A percentile compares a stretch with the other conserved stretches of the same genome.
phyloP scores from a whole-genome alignment of 2,888 invertebrate genomes.

The Hemaris fuciformis region DNA sequence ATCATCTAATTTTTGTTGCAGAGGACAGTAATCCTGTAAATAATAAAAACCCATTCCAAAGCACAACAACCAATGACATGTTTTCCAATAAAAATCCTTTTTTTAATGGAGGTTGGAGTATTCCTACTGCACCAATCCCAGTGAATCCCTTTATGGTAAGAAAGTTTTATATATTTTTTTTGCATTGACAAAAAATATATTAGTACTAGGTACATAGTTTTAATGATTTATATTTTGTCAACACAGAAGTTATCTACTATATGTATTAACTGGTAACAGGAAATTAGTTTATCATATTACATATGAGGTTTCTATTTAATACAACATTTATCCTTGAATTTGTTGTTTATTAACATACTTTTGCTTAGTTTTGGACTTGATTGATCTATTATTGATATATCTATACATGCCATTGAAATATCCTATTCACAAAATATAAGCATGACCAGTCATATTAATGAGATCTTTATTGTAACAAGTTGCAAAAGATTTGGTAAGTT shows the following conservation, averaged over 20 bases:
- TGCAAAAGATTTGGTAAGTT: background rate
- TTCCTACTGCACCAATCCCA: conserved; percentile 49
- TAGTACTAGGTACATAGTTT: background rate
- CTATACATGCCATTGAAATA: conserved; percentile 16
- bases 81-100: conserved; percentile 74
- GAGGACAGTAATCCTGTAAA: conserved; percentile 58
- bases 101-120: conserved; percentile 71
- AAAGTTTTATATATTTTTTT: conserved; percentile 2
- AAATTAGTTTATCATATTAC: conserved; percentile 10
- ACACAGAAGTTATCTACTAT: background rate
- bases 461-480: background rate
- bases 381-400: conserved; percentile 26
- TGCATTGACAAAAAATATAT: background rate
- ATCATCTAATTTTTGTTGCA: conserved; percentile 42
- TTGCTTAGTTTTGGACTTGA: conserved; percentile 30
- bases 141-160: conserved; percentile 76
- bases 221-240: background rate
- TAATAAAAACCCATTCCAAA: conserved; percentile 78
- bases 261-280: conserved; percentile 15
- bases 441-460: background rate
- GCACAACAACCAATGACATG: conserved; percentile 63
- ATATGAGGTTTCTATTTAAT: conserved; percentile 6
- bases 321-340: conserved; percentile 24
- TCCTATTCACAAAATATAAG: conserved; percentile 11
- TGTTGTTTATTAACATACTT: conserved; percentile 26